These are phyloP conservation scores for Hemiscyllium ocellatum DNA, from an alignment of 2,113 vertebrate species.

Conservation along the genomic window DNA sequence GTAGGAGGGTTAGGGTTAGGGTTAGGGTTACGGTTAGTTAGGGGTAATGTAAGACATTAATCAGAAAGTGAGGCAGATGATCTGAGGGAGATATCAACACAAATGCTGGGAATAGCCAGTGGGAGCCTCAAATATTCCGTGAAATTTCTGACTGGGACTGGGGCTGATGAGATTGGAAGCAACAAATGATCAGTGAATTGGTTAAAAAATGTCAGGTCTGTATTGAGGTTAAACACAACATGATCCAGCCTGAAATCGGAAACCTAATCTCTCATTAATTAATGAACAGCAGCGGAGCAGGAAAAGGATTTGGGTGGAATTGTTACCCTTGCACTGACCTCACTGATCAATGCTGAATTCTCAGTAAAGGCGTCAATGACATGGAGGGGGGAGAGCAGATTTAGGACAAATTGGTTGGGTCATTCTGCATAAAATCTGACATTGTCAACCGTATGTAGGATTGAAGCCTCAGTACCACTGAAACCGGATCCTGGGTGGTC, in stretches of 20 bases:
- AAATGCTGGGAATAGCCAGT: background rate
- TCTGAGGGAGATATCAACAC: background rate
- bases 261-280: background rate
- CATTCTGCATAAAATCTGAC: background rate
- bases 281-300: background rate
- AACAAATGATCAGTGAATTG: background rate
- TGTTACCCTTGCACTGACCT: background rate
- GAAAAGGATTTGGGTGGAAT: background rate
- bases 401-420: background rate
- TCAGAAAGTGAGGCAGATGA: background rate
- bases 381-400: background rate
- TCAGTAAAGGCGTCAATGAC: background rate
- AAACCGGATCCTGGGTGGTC: background rate
- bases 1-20: too few relatives aligned
- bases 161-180: background rate
- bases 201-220: background rate
- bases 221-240: background rate
- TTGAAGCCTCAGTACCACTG: background rate
- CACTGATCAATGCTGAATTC: background rate
- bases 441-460: background rate
- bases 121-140: background rate
- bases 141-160: rapidly evolving
- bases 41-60: background rate
- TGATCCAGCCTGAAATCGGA: background rate
- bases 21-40: too few relatives aligned